Evolutionary conservation across 2,888 invertebrate genomes (phyloP), one percentile per base, ranked within the genome.

Genomic region (Drosophila niveifrons): DNA sequence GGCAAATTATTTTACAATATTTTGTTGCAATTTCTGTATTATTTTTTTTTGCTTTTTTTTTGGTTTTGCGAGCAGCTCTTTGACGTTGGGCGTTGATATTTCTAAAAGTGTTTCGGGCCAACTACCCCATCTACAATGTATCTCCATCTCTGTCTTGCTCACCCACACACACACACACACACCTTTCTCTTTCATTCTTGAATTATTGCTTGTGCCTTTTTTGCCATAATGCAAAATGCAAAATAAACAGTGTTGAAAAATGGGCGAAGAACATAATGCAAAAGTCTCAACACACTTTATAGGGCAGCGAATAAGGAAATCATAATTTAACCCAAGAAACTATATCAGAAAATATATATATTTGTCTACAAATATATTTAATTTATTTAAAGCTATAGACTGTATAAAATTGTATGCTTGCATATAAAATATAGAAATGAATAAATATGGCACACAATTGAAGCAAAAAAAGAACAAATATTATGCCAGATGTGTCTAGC

Each of bases 1-100:
- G 85, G 75, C 78, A 78, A 82, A 85, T 85, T 67, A 88, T 85
- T 79, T 87, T 72, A 71, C 65, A 87, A 77, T 72, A n/a, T 80
- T 81, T 65, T 52, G 39, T 62, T 59, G 43, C 47, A 31, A 47
- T 70, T 52, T 61, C 56, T 43, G 1, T 36, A 11, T 6, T 11
- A 36, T 23, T n/a, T 15, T 29, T 7, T 3, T 15, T 61, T 47
- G 23, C 2, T 17, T 28, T 8, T 15, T 61, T 28, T 36, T 31
- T 43, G 11, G 2, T 23, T 23, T 23, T 23, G 15, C 28, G 28
- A 28, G 28, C 59, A 18, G 31, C 61, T 63, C 46, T 69, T 74
- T 66, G 82, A 73, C 82, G 65, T 51, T 70, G 63, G 11, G 46
- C 80, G 71, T 68, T 63, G 55, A 69, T 55, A 64, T 82, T 63